A percentile compares a stretch with the other conserved stretches of the same genome.
These are phyloP conservation scores for Amblyopsis hoosieri DNA, from an alignment of 2,797 vertebrate species.

Conservation along the genomic window DNA sequence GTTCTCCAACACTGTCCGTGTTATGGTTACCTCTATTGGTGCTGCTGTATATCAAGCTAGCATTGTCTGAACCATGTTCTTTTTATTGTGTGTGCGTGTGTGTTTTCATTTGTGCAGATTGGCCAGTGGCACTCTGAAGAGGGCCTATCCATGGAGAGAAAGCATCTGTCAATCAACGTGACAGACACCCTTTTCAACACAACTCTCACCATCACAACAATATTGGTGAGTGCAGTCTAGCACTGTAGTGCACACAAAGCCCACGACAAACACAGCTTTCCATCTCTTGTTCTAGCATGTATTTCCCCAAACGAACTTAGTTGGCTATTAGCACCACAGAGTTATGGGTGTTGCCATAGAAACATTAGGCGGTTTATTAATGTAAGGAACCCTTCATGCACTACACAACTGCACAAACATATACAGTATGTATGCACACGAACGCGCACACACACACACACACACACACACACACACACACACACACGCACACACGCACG, in stretches of 20 bases:
- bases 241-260: constrained; percentile 3
- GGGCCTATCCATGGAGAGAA: constrained; percentile 94
- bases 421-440: not conserved
- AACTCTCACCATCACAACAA: constrained; percentile 94
- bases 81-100: constrained; percentile 44
- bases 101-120: constrained; percentile 77
- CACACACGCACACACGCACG: constrained; percentile 17
- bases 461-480: not conserved
- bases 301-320: too few relatives aligned
- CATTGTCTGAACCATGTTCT: constrained; percentile 19
- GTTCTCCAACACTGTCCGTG: constrained; percentile 19
- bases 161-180: constrained; percentile 89
- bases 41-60: not conserved
- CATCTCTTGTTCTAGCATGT: too few relatives aligned
- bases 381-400: not conserved
- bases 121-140: constrained; percentile 96
- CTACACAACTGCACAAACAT: not conserved
- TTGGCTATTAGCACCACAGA: too few relatives aligned
- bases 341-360: too few relatives aligned
- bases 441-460: constrained; percentile 4
- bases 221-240: constrained; percentile 86
- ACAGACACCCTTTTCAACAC: constrained; percentile 98
- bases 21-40: constrained; percentile 7
- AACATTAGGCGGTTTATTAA: too few relatives aligned
- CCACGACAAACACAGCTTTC: not conserved